Conservation (phyloP, 2,797 vertebrate genomes). For the Steatocranus sp. region DNA sequence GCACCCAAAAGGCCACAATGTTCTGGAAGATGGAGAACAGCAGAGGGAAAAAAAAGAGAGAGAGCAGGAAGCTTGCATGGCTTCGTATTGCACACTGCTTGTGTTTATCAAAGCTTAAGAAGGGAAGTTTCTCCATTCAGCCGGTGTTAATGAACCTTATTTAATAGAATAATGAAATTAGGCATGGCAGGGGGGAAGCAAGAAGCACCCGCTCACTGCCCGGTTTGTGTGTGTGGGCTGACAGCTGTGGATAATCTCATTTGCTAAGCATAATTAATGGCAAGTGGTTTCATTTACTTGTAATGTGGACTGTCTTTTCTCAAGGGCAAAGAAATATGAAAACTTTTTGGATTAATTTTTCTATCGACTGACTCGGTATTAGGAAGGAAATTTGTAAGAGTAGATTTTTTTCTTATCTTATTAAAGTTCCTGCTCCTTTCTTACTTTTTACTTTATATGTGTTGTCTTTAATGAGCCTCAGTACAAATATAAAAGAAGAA, state of each 20-base stretch:
- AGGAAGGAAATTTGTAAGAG: not conserved
- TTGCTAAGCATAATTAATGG: slow-evolving; percentile 62
- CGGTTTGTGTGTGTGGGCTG: slow-evolving; percentile 34
- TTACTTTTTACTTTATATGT: not conserved
- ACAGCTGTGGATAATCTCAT: slow-evolving; percentile 68
- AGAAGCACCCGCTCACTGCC: slow-evolving; percentile 12
- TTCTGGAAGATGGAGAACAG: not conserved
- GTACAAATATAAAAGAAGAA: not conserved
- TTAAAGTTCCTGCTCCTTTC: not conserved
- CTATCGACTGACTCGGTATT: not conserved
- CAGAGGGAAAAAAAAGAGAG: rapidly evolving
- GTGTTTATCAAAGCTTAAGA: slow-evolving; percentile 31
- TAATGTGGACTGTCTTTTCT: slow-evolving; percentile 48
- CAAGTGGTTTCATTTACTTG: slow-evolving; percentile 50
- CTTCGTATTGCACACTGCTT: not conserved
- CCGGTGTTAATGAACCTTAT: slow-evolving; percentile 48
- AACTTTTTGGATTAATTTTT: slow-evolving; percentile 16
- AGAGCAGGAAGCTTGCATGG: not conserved
- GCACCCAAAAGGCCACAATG: not conserved
- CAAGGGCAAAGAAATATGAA: slow-evolving; percentile 57
- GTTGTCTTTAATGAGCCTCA: not conserved
- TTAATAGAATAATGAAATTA: slow-evolving; percentile 67
- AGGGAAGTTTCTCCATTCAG: slow-evolving; percentile 5
- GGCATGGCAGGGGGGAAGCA: slow-evolving; percentile 23
- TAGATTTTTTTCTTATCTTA: not conserved